Evolutionary conservation across 2,113 vertebrate genomes (phyloP), one percentile per base, ranked within the genome.

Genomic region (Aythya baeri): DNA sequence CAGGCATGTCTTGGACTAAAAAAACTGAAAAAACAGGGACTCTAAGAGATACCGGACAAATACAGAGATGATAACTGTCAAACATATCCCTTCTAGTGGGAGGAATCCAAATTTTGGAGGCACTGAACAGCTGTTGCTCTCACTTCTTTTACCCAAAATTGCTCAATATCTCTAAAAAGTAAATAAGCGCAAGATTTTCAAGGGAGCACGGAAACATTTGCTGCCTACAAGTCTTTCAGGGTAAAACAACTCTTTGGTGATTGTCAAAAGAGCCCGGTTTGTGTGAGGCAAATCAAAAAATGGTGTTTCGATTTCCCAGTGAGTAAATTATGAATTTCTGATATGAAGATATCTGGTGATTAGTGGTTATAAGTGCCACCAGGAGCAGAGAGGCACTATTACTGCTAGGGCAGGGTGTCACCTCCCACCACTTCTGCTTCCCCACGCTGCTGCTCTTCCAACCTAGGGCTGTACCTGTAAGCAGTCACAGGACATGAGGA

Each of bases 111-210:
- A 73, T 85, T 90, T 74, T 79, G 46, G 44, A 92, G 84, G 71
- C 36, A 79, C 6, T 71, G 54, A 91, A 41, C 55, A 89, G 74
- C 71, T 94, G 83, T 38, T 92, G 58, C 41, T 84, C 77, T 90
- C 54, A 14, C 7, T 93, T 86, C 31, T 63, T 96, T 91, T 82
- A 91, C 62, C 62, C 76, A 59, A 92, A 88, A 92, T 92, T 72
- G 65, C 86, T 94, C 83, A 92, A 26, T 76, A 76, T 59, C 50
- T 91, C 58, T 50, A n/a, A 62, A 79, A 70, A 95, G 59, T 87
- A 95, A 92, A 65, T 91, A 96, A 79, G 43, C 58, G 38, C 23
- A 76, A 71, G 34, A 89, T 71, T 82, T 66, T 58, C 58, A 82
- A 84, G 70, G 73, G 32, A 92, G 17, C 36, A 44, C 12, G 49